Base-by-base conservation (phyloP, 2,888 invertebrate genomes). In the Netelia melanura region DNA sequence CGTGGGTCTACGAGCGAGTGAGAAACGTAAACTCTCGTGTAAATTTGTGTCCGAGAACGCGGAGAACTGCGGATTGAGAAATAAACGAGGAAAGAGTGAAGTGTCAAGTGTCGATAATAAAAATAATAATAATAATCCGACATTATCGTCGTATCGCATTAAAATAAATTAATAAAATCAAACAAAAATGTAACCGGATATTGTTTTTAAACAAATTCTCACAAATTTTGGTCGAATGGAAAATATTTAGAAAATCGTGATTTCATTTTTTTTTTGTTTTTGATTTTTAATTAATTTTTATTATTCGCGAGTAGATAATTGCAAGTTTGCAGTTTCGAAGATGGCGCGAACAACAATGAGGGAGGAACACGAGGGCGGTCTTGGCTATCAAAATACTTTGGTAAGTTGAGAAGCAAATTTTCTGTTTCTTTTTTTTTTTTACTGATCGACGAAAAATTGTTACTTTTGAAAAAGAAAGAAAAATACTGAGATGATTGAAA, bases 351-450 rank as follows among this genome's bases (percentile, higher is more conserved):
- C 86, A 38, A 77, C 83, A 23, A 84, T 83, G 71, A 94, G 93
- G 52, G 95, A 94, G 1, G 95, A 95, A 90, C 95, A 96, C 89
- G 96, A 95, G 88, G 94, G 95, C 83, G 96, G 96, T 83, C 94
- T 97, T 91, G 97, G 97, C 74, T 96, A 96, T 90, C 96, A 96
- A 92, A 96, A 96, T 89, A 96, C 96, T 64, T 95, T 96, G 95
- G 96, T 96, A 90, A 96, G 96, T 95, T 62, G 58, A 74, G 25
- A 65, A 48, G 14, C 56, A 5, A 30, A 30, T 30, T 30, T 5
- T 30, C n/a, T 17, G 17, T 17, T 17, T 30, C 0, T 38, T 65
- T 65, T 38, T 48, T 48, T 48, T 14, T 1, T 48, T 6, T 48
- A 1, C 11, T 48, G 3, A 10, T 48, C 11, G 48, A 48, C 17